These are phyloP conservation scores for Pogonocherus hispidulus DNA, from an alignment of 2,888 invertebrate species.

Conservation along the genomic window DNA sequence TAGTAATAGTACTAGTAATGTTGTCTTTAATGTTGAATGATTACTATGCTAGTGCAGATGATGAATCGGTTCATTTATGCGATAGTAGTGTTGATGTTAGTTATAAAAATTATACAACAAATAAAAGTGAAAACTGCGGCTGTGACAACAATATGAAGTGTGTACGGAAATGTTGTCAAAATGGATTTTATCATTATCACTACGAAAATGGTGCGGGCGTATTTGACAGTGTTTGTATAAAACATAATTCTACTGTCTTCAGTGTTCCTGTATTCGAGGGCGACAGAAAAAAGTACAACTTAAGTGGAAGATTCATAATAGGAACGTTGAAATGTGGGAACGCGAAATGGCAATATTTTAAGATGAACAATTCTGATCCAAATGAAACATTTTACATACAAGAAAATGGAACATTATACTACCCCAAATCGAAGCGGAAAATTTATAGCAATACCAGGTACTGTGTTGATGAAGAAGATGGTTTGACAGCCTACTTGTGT, in stretches of 20 bases:
- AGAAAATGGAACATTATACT: slow-evolving; percentile 51
- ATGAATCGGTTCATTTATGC: slow-evolving; percentile 9
- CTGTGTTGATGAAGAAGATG: slow-evolving; percentile 50
- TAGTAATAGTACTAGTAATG: neutral
- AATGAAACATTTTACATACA: slow-evolving; percentile 53
- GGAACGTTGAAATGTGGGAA: slow-evolving; percentile 40
- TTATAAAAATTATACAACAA: slow-evolving; percentile 1
- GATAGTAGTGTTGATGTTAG: neutral
- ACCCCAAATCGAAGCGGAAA: slow-evolving; percentile 38
- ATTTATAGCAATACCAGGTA: slow-evolving; percentile 46
- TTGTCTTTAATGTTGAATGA: neutral
- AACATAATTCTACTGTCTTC: slow-evolving; percentile 19
- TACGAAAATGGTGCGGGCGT: neutral
- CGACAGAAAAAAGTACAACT: slow-evolving; percentile 5
- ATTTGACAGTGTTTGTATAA: neutral
- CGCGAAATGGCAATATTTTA: slow-evolving; percentile 35
- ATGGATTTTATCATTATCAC: slow-evolving; percentile 12
- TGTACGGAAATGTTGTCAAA: slow-evolving; percentile 18
- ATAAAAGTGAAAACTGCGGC: neutral
- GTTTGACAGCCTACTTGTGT: slow-evolving; percentile 48
- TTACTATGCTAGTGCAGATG: neutral
- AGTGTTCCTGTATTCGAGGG: slow-evolving; percentile 35
- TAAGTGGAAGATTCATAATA: slow-evolving; percentile 27
- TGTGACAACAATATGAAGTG: neutral
- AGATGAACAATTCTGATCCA: slow-evolving; percentile 38